Evolutionary conservation across 2,888 invertebrate species (phyloP), one percentile per base, ranked within the genome.

Genomic region (Metacarcinus magister): DNA sequence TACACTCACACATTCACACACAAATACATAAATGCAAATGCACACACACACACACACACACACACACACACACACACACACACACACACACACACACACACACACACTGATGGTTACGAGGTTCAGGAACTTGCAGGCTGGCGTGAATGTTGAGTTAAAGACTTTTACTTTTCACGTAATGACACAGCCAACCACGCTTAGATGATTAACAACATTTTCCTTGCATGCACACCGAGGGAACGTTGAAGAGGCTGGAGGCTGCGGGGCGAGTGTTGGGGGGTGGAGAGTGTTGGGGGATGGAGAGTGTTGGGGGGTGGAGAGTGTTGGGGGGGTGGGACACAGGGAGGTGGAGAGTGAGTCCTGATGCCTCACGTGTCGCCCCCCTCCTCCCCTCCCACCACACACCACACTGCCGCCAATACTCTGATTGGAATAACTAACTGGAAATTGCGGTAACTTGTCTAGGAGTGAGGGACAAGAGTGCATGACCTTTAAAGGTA

Each of bases 41-140:
- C 67, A 54, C 67, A 67, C 67, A 67, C 67, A 67, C 67, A 67
- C 67, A 67, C 67, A 54, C 67, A 67, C 67, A 67, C 67, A 67
- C 67, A 67, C 67, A 67, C 67, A 67, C 67, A 67, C 67, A 67
- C 54, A 67, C 67, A 67, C 67, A 67, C 67, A 67, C 67, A 54
- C 67, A 67, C 67, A 67, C 67, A 67, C 67, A 67, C 67, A 67
- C 67, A 67, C 23, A 23, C 67, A 23, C 67, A 23, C 67, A 23
- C 67, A 23, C 67, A 67, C 67, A 67, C n/a, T n/a, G n/a, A n/a
- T 7, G n/a, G n/a, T n/a, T 67, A 67, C 23, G n/a, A 67, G n/a
- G n/a, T n/a, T 7, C 67, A 67, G 4, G n/a, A n/a, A 67, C 67
- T n/a, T 54, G 54, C 19, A 67, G n/a, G n/a, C 67, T 67, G n/a